Percentiles rank a stretch among this genome's conserved stretches.
phyloP scores from a whole-genome alignment of 2,888 invertebrate species.

The Clanis bilineata region DNA sequence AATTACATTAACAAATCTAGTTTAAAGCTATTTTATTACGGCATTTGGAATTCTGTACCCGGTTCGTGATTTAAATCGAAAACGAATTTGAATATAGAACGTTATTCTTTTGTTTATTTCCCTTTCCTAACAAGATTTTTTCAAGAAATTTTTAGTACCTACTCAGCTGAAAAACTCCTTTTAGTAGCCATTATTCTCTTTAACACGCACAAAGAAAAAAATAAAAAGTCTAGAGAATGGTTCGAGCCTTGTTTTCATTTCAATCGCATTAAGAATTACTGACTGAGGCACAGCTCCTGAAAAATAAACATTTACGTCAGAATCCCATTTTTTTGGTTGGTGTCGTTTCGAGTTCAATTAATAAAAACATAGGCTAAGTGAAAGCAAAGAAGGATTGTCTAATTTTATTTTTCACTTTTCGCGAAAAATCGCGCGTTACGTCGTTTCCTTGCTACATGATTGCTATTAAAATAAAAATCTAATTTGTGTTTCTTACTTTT shows the following conservation, averaged over 20 bases:
- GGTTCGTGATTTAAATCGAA: slow-evolving; percentile 1
- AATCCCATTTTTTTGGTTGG: background rate
- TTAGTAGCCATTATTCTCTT: too few relatives aligned
- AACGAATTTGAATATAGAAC: background rate
- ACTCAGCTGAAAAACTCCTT: too few relatives aligned
- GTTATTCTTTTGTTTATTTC: background rate
- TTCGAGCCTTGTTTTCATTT: background rate
- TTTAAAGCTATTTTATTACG: slow-evolving; percentile 3
- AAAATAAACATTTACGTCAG: background rate
- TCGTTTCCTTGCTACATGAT: too few relatives aligned
- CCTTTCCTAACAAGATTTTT: background rate
- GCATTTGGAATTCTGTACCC: background rate
- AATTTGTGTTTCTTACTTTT: too few relatives aligned
- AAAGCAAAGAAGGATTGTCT: background rate
- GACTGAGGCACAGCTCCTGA: too few relatives aligned
- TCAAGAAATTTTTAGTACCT: too few relatives aligned
- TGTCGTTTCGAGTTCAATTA: background rate
- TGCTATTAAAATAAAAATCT: too few relatives aligned
- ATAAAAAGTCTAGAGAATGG: too few relatives aligned
- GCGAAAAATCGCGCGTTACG: too few relatives aligned
- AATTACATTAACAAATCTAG: background rate
- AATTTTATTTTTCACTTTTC: background rate
- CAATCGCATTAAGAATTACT: background rate
- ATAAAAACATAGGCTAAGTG: background rate
- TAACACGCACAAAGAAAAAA: too few relatives aligned